These are phyloP conservation scores for Zophobas morio DNA, from an alignment of 1,140 invertebrate species.

Conservation along the genomic window DNA sequence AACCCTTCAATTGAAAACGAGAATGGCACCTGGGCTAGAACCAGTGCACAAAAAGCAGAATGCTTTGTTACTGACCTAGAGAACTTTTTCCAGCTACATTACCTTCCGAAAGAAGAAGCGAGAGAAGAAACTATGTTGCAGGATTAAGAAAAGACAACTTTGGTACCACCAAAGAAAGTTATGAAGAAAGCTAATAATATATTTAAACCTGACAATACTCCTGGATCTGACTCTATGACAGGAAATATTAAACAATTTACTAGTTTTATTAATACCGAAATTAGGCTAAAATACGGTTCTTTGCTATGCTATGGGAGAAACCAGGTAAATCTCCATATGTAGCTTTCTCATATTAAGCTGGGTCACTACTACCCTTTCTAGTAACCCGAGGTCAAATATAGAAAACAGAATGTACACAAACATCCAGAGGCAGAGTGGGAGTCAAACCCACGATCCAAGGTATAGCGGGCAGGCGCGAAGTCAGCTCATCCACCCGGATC, in stretches of 20 bases:
- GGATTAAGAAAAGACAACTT: neutral
- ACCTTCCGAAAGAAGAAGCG: neutral
- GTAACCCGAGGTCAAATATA: no score
- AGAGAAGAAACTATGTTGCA: neutral
- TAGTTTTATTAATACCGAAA: neutral
- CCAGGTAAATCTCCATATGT: no score
- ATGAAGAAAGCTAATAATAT: neutral
- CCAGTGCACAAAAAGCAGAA: neutral
- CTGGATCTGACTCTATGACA: neutral
- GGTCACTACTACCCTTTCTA: no score
- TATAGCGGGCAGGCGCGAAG: no score
- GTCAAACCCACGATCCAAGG: no score
- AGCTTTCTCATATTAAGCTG: no score
- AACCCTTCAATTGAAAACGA: neutral
- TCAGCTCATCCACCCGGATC: no score
- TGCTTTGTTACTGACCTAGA: slow-evolving; percentile 15
- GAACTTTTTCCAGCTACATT: neutral
- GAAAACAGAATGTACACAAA: no score
- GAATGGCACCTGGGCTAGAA: neutral
- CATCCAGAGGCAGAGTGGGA: no score
- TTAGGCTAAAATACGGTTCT: neutral
- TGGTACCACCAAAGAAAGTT: neutral
- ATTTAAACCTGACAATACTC: neutral
- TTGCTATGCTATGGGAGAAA: no score
- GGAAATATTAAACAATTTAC: neutral